Percentiles rank a stretch among this genome's conserved stretches.
Conservation (phyloP, 2,888 invertebrate species). For the Cephus pulcher region DNA sequence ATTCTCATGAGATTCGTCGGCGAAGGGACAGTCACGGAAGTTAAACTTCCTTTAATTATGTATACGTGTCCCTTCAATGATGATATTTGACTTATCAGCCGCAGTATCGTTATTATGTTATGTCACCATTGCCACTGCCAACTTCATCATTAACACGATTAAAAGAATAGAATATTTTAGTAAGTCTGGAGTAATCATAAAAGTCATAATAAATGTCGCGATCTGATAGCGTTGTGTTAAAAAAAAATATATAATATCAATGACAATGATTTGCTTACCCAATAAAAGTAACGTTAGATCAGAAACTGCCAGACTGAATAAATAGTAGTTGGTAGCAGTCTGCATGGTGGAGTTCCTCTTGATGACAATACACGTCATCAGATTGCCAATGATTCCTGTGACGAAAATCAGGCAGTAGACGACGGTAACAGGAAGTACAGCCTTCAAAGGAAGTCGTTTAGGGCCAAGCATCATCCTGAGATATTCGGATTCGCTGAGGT, state of each 20-base stretch:
- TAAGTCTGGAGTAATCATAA: not conserved
- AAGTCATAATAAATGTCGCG: not conserved
- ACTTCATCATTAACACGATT: not conserved
- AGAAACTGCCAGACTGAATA: conserved; percentile 89
- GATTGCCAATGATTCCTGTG: conserved; percentile 85
- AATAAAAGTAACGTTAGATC: conserved; percentile 83
- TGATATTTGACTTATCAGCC: not conserved
- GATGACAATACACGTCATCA: conserved; percentile 88
- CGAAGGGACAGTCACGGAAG: not conserved
- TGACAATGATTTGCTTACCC: conserved; percentile 69
- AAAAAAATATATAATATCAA: not conserved
- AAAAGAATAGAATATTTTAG: not conserved
- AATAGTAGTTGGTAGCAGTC: conserved; percentile 90
- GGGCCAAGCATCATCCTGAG: conserved; percentile 73
- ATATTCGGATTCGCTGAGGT: conserved; percentile 74
- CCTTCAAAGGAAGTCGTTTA: conserved; percentile 70
- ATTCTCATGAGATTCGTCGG: not conserved
- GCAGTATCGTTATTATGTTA: not conserved
- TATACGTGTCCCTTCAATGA: not conserved
- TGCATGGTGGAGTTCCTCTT: conserved; percentile 83
- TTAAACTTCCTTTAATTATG: not conserved
- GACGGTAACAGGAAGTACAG: conserved; percentile 71
- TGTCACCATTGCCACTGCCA: too few relatives aligned
- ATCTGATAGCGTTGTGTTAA: not conserved
- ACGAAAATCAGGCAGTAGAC: conserved; percentile 82